phyloP scores from a whole-genome alignment of 2,888 invertebrate genomes.

The Helicoverpa assulta region DNA sequence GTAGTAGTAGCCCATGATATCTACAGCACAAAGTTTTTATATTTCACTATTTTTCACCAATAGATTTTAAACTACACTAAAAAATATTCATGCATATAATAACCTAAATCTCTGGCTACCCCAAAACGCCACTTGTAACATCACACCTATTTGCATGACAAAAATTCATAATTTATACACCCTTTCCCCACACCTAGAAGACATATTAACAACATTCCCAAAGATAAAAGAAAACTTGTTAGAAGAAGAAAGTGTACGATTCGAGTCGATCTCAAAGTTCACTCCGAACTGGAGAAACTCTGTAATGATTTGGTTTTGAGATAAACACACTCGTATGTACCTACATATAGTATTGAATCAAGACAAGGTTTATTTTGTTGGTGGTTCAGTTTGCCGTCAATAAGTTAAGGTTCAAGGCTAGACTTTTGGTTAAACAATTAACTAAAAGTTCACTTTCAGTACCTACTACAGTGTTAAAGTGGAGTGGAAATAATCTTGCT shows the following conservation, averaged over 20 bases:
- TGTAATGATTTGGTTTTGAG: not conserved
- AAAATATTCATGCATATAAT: not conserved
- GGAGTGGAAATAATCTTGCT: too few relatives aligned
- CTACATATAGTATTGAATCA: not conserved
- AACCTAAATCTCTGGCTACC: conserved; percentile 8
- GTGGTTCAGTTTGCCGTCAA: too few relatives aligned
- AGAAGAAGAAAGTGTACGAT: conserved; percentile 28
- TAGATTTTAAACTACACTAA: too few relatives aligned
- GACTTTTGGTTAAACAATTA: too few relatives aligned
- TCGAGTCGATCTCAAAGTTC: conserved; percentile 13
- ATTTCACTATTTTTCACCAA: too few relatives aligned
- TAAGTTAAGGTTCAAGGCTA: too few relatives aligned
- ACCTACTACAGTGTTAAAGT: too few relatives aligned
- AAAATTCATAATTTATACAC: conserved; percentile 51
- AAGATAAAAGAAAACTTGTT: conserved; percentile 52
- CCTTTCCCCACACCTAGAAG: conserved; percentile 32
- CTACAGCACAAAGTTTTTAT: too few relatives aligned
- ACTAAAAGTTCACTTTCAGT: too few relatives aligned
- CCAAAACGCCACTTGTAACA: conserved; percentile 36
- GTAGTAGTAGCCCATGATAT: too few relatives aligned
- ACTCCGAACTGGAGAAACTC: not conserved
- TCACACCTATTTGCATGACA: conserved; percentile 52
- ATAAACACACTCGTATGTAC: not conserved
- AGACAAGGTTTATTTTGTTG: too few relatives aligned
- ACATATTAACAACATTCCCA: conserved; percentile 51